Evolutionary conservation across 2,113 vertebrate species (phyloP), one percentile per base, ranked within the genome.

Genomic region (Brachionichthys hirsutus): DNA sequence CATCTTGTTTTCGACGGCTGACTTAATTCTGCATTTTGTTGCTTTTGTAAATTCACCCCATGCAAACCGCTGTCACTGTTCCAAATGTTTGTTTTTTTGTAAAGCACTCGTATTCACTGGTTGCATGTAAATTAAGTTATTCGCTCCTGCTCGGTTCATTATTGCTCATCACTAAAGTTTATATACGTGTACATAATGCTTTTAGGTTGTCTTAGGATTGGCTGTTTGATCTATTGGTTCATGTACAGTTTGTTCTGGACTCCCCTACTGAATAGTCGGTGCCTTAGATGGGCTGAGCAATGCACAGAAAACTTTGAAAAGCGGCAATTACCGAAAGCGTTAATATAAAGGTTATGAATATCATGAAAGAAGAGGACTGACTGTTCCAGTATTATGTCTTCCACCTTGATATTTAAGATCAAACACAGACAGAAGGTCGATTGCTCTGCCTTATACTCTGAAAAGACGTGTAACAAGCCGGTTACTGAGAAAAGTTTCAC

Each of bases 401-500:
- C 65, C 74, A 62, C 62, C 42, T 67, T 66, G 51, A 70, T 85
- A 80, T 85, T 78, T 83, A 85, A 78, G 64, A 75, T 70, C 73
- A 40, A 67, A 53, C 16, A 47, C 38, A 54, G 88, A 89, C 83
- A 59, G 73, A 79, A 83, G 73, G 78, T 87, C 75, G 74, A 59
- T 75, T 61, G 70, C 73, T 73, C 80, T 49, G 77, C 83, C 84
- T 88, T 88, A 83, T 76, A 69, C 17, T 46, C 57, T 47, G 42
- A 76, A 64, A 70, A 48, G 89, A 90, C 88, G 85, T 80, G 88
- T 87, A 88, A 85, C 87, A 68, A 54, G 58, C 81, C 54, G 59
- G 88, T 90, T 88, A 89, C 86, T 80, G 80, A 85, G 82, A 73
- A 62, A 70, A 55, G 64, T 73, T 84, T 86, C 89, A 91, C 89